Percentiles rank a stretch among this genome's conserved stretches.
Conservation (phyloP, 2,797 vertebrate species). For the Holocentrus rufus region DNA sequence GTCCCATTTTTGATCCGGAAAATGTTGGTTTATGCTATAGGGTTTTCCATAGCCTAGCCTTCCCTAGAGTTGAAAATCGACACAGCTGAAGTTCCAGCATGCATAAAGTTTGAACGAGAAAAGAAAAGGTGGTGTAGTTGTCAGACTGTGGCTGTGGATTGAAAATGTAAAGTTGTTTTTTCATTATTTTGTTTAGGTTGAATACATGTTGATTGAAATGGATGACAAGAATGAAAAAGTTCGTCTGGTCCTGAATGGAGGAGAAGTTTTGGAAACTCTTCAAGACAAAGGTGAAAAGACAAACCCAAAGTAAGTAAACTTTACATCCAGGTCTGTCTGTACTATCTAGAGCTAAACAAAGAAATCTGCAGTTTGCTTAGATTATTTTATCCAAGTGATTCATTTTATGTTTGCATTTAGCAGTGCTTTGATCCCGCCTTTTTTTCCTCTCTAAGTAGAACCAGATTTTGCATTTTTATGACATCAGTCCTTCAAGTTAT, state of each 20-base stretch:
- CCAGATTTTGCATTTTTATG: neutral
- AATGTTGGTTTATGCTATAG: constrained; percentile 18
- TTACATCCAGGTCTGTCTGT: neutral
- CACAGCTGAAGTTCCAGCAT: neutral
- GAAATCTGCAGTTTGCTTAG: neutral
- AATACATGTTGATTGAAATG: constrained; percentile 96
- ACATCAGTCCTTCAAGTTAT: neutral
- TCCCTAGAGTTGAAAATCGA: neutral
- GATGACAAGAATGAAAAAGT: constrained; percentile 92
- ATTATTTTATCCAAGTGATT: neutral
- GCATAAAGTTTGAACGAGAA: neutral
- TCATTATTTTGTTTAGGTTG: constrained; percentile 83
- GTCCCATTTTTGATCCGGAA: constrained; percentile 45
- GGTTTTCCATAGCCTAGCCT: neutral
- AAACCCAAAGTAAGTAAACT: constrained; percentile 93
- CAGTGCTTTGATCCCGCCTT: neutral
- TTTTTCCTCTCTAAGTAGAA: neutral
- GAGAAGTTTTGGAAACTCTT: constrained; percentile 89
- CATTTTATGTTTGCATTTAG: no score
- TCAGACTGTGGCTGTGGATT: neutral
- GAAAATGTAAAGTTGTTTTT: neutral
- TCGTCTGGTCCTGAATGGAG: constrained; percentile 85
- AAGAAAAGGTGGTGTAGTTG: neutral
- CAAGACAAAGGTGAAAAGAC: constrained; percentile 94
- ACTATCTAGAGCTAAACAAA: neutral